phyloP scores from a whole-genome alignment of 2,888 invertebrate species.

The Caenorhabditis zanzibari region DNA sequence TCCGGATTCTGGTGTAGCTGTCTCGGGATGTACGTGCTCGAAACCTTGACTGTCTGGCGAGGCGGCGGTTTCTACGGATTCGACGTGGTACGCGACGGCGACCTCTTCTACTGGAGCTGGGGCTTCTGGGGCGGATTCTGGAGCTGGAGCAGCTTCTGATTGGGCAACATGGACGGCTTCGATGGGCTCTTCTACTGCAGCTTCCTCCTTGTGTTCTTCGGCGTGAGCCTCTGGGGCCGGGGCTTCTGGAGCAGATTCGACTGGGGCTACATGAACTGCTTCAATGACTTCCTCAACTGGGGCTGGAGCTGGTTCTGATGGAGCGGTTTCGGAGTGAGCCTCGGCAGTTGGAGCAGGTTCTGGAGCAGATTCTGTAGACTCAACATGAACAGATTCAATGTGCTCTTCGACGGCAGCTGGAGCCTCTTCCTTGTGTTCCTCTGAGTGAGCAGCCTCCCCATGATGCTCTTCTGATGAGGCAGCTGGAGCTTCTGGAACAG shows the following conservation, averaged over 20 bases:
- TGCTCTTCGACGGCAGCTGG: slow-evolving; percentile 24
- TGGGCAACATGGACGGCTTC: slow-evolving; percentile 9
- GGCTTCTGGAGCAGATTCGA: slow-evolving; percentile 3
- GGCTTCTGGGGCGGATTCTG: slow-evolving; percentile 2
- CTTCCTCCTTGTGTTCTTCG: slow-evolving; percentile 1
- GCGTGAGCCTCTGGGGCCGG: neutral
- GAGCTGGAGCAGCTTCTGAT: slow-evolving; percentile 4
- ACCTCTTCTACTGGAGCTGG: slow-evolving; percentile 44
- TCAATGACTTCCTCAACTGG: slow-evolving; percentile 30
- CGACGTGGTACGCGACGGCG: slow-evolving; percentile 49
- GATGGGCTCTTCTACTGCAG: slow-evolving; percentile 10
- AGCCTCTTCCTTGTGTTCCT: slow-evolving; percentile 9
- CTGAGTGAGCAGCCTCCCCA: slow-evolving; percentile 13
- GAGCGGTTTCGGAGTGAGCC: neutral
- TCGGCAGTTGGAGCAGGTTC: slow-evolving; percentile 20
- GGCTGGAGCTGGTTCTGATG: slow-evolving; percentile 24
- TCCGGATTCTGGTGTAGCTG: slow-evolving; percentile 41
- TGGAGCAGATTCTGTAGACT: slow-evolving; percentile 29
- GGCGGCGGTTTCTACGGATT: slow-evolving; percentile 42
- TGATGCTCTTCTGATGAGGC: slow-evolving; percentile 1
- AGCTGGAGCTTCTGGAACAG: slow-evolving; percentile 39
- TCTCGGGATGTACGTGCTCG: slow-evolving; percentile 21
- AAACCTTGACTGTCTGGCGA: slow-evolving; percentile 20
- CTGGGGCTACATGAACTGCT: slow-evolving; percentile 28
- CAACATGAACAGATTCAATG: slow-evolving; percentile 34